A percentile compares a stretch with the other conserved stretches of the same genome.
These are phyloP conservation scores for Melanotaenia boesemani DNA, from an alignment of 2,797 vertebrate genomes.

Conservation along the genomic window DNA sequence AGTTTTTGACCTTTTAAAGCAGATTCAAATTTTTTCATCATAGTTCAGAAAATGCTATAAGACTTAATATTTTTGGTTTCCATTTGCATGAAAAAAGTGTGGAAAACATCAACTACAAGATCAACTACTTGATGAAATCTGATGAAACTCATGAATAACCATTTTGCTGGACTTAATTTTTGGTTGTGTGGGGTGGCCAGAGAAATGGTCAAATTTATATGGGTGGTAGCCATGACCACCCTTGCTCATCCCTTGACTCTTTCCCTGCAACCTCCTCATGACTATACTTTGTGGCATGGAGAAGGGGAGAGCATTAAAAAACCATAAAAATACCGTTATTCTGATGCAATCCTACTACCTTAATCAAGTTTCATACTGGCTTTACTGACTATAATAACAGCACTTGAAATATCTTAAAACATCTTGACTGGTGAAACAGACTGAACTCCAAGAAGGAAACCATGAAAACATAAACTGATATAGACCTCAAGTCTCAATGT, in stretches of 20 bases:
- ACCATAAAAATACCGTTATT: neutral
- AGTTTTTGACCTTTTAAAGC: neutral
- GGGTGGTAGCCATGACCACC: too few species aligned
- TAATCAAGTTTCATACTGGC: conserved; percentile 6
- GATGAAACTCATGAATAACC: too few species aligned
- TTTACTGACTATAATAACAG: conserved; percentile 14
- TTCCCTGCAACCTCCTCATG: neutral
- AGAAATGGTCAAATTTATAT: too few species aligned
- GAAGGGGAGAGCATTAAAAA: neutral
- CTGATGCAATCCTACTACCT: neutral
- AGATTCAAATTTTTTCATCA: neutral
- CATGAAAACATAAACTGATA: conserved; percentile 44
- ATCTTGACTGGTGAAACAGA: conserved; percentile 17
- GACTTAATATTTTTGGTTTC: neutral
- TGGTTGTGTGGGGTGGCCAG: too few species aligned
- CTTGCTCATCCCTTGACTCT: too few species aligned
- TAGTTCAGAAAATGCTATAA: neutral
- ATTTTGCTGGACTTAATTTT: too few species aligned
- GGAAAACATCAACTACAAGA: neutral
- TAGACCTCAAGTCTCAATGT: conserved; percentile 33
- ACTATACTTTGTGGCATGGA: neutral
- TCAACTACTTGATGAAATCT: neutral
- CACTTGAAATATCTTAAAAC: conserved; percentile 1
- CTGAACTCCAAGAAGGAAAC: conserved; percentile 23
- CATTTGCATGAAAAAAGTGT: neutral